Evolutionary conservation across 2,113 vertebrate genomes (phyloP).

Genomic region (Lagopus muta): DNA sequence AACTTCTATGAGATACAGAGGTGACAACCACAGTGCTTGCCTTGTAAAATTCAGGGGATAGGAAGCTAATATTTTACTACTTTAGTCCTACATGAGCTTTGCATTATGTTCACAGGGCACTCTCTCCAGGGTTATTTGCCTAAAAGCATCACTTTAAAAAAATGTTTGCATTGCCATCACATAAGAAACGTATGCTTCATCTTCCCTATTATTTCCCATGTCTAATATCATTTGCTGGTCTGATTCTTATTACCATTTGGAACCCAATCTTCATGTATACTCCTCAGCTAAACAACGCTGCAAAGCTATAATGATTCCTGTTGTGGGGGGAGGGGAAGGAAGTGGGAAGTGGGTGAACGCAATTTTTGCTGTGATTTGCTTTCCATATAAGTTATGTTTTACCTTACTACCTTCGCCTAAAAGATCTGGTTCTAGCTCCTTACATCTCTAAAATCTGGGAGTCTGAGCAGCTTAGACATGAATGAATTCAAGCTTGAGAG

Average conservation of each 20-base stretch:
- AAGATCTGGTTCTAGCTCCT: background rate
- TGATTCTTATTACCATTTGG: background rate
- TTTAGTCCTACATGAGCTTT: background rate
- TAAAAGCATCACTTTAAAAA: background rate
- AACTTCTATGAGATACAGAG: background rate
- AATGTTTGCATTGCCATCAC: background rate
- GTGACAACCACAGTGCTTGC: background rate
- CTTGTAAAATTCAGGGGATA: constrained; percentile 3
- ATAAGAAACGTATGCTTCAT: background rate
- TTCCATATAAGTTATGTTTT: background rate
- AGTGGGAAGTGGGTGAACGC: background rate
- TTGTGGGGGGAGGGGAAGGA: too few relatives aligned
- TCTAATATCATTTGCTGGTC: background rate
- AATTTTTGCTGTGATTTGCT: background rate
- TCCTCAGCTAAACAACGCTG: background rate
- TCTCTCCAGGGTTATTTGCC: background rate
- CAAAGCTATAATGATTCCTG: background rate
- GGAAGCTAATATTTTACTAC: background rate
- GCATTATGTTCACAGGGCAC: background rate
- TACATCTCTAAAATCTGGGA: background rate
- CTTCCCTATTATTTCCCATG: background rate
- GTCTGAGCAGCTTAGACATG: background rate
- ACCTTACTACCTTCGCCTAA: background rate
- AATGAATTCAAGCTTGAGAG: constrained; percentile 39
- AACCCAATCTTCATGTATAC: background rate